Evolutionary conservation across 92 coral and sea anemone genomes (phyloP).

Genomic region (Paragorgia papillata): DNA sequence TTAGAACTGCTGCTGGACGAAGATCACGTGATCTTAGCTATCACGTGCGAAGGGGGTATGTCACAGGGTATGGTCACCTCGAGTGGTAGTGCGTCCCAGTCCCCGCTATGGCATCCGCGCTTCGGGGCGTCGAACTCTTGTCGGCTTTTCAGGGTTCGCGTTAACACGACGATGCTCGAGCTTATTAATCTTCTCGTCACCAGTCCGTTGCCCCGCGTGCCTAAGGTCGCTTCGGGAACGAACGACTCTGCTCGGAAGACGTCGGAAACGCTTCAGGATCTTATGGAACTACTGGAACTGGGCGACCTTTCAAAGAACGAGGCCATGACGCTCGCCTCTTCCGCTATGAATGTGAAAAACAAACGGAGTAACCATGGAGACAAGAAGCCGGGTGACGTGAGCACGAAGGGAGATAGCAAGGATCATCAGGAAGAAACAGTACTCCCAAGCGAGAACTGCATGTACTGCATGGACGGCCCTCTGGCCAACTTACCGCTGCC

Average conservation of each 20-base stretch:
- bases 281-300: conserved; percentile 62
- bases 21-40: conserved; percentile 67
- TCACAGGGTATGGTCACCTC: conserved; percentile 60
- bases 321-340: conserved; percentile 75
- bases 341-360: conserved; percentile 86
- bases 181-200: conserved; percentile 38
- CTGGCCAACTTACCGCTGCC: conserved; percentile 68
- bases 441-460: conserved; percentile 26
- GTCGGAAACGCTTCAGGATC: conserved; percentile 56
- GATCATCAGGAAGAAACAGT: neutral
- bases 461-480: conserved; percentile 55
- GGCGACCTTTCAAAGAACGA: conserved; percentile 67
- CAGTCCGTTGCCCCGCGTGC: conserved; percentile 53
- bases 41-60: conserved; percentile 55
- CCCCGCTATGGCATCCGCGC: conserved; percentile 90
- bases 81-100: conserved; percentile 65
- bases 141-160: conserved; percentile 60
- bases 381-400: conserved; percentile 54
- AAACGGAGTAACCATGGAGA: conserved; percentile 75
- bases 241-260: conserved; percentile 58
- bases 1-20: conserved; percentile 82
- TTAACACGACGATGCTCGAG: conserved; percentile 66
- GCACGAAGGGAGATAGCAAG: conserved; percentile 38
- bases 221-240: conserved; percentile 36
- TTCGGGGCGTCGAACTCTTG: conserved; percentile 92